These are phyloP conservation scores for Caloenas nicobarica DNA, from an alignment of 2,113 vertebrate genomes.

Conservation along the genomic window DNA sequence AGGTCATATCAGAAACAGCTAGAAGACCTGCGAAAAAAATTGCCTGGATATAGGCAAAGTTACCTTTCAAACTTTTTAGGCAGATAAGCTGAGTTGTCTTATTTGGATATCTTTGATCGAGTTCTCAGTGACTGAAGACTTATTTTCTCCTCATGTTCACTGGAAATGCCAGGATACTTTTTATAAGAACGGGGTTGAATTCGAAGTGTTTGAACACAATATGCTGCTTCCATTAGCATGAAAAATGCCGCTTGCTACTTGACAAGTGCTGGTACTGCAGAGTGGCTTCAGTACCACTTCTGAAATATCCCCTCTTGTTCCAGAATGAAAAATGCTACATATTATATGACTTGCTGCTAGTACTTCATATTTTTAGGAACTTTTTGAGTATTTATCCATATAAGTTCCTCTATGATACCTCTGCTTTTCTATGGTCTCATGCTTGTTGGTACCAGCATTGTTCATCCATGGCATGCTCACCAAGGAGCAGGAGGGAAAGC, in stretches of 20 bases:
- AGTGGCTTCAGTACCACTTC: neutral
- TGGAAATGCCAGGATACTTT: neutral
- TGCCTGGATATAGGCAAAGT: neutral
- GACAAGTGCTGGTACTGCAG: neutral
- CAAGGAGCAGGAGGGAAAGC: neutral
- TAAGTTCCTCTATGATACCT: neutral
- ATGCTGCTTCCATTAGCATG: neutral
- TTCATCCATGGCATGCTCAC: neutral
- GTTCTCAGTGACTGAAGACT: neutral
- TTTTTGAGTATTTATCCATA: neutral
- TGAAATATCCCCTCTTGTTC: neutral
- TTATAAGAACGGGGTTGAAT: neutral
- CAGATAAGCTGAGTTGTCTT: neutral
- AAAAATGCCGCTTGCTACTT: neutral
- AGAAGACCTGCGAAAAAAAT: neutral
- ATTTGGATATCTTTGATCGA: neutral
- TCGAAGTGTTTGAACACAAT: neutral
- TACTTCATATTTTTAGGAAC: neutral
- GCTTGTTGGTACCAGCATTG: rapidly evolving
- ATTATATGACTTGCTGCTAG: neutral
- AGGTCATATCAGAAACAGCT: neutral
- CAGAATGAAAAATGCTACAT: neutral
- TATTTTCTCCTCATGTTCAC: neutral
- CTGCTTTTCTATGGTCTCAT: neutral
- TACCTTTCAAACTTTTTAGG: neutral